Conservation (phyloP, 37 sponge, comb jelly and placozoan genomes). For the Beroe forskalii region DNA sequence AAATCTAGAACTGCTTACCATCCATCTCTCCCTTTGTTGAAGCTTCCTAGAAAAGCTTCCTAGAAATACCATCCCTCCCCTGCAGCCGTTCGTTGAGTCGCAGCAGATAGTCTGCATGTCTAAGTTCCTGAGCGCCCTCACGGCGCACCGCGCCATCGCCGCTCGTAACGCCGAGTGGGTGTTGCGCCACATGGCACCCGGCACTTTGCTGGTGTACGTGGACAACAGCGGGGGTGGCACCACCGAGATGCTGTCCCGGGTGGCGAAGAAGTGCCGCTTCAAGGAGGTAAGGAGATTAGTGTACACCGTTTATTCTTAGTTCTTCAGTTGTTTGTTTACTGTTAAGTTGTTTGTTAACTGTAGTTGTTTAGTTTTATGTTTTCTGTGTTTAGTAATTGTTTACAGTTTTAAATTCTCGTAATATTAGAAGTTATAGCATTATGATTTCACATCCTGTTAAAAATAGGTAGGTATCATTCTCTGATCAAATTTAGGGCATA, state of each 20-base stretch:
- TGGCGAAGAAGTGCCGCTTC: neutral
- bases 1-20: neutral
- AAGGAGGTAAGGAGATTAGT: neutral
- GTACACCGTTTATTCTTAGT: neutral
- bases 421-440: no score
- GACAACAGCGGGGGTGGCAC: conserved; percentile 13
- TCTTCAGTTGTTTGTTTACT: neutral
- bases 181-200: neutral
- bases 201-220: conserved; percentile 9
- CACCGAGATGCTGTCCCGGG: neutral
- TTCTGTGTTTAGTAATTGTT: neutral
- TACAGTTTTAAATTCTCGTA: neutral
- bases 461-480: no score
- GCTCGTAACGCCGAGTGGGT: neutral
- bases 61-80: no score
- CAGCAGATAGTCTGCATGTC: neutral
- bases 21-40: no score
- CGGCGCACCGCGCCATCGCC: conserved; percentile 18
- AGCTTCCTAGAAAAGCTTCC: no score
- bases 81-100: neutral
- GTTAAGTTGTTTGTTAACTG: no score
- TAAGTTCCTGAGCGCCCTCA: conserved; percentile 41
- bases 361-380: neutral
- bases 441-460: no score
- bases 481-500: no score